Percentiles rank a stretch among this genome's conserved stretches.
Evolutionary conservation across 1,140 invertebrate species (phyloP).

Genomic region (Diploscapter pachys): DNA sequence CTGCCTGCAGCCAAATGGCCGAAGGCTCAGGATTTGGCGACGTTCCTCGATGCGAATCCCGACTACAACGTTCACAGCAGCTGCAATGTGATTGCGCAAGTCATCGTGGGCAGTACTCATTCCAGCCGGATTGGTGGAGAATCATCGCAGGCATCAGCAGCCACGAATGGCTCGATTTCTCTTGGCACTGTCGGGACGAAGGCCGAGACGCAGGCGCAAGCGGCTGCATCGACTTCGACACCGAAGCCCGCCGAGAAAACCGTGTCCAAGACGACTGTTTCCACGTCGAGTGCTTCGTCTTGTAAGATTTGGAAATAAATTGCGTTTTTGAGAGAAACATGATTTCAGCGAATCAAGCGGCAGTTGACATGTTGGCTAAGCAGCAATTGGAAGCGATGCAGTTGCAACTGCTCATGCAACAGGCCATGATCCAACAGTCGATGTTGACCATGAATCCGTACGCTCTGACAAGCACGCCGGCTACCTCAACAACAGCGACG

Average conservation of each 20-base stretch:
- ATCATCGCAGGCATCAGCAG: slow-evolving; percentile 68
- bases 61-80: slow-evolving; percentile 95
- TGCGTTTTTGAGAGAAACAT: no score
- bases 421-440: no score
- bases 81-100: slow-evolving; percentile 71
- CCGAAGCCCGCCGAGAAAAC: slow-evolving; percentile 40
- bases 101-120: no score
- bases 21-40: slow-evolving; percentile 82
- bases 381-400: no score
- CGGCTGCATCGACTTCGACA: slow-evolving; percentile 38
- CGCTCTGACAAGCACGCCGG: no score
- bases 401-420: no score
- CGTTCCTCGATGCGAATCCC: slow-evolving; percentile 90
- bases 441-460: no score
- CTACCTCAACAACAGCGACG: no score
- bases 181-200: slow-evolving; percentile 11
- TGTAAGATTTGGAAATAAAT: background rate
- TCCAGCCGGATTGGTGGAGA: slow-evolving; percentile 51
- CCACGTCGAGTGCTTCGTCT: background rate
- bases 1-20: slow-evolving; percentile 89
- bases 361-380: no score
- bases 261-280: slow-evolving; percentile 10
- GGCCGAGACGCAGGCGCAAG: slow-evolving; percentile 26
- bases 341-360: no score
- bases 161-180: slow-evolving; percentile 1